phyloP scores from a whole-genome alignment of 30 jellyfish, hydroid and myxozoan genomes.

The Pelagia noctiluca region DNA sequence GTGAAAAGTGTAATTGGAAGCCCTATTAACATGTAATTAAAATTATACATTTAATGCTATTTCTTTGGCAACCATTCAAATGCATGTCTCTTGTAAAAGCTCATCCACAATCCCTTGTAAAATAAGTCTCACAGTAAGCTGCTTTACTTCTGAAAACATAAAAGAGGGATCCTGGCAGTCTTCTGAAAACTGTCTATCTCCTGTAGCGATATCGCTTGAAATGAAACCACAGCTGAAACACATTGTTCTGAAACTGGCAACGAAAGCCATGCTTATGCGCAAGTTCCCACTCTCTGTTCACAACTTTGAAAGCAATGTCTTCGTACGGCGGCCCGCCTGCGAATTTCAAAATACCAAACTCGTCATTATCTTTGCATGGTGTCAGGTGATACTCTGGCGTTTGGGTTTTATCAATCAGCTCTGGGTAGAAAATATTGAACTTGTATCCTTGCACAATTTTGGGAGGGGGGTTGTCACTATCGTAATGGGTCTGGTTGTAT shows the following conservation, averaged over 20 bases:
- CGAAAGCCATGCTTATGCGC: constrained; percentile 98
- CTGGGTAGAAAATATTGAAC: constrained; percentile 98
- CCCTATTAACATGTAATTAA: no score
- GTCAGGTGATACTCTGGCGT: constrained; percentile 92
- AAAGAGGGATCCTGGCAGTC: no score
- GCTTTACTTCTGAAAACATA: no score
- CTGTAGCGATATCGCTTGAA: constrained; percentile 98
- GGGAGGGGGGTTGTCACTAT: constrained; percentile 99
- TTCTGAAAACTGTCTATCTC: constrained; percentile 62
- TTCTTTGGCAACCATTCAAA: no score
- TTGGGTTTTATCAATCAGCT: constrained; percentile 84
- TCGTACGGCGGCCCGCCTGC: constrained; percentile 99
- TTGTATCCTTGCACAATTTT: constrained; percentile 98
- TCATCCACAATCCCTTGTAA: no score
- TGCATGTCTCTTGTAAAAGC: no score
- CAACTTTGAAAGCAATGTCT: constrained; percentile 97
- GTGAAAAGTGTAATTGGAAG: no score
- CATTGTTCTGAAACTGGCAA: constrained; percentile 97
- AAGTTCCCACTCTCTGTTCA: constrained; percentile 98
- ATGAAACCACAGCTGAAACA: constrained; percentile 98
- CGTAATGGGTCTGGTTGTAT: constrained; percentile 98
- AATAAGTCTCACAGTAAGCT: no score
- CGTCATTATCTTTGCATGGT: constrained; percentile 92
- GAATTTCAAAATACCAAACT: constrained; percentile 85
- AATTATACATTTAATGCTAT: no score